Evolutionary conservation across 2,113 vertebrate genomes (phyloP), one percentile per base, ranked within the genome.

Genomic region (Tapirus terrestris): DNA sequence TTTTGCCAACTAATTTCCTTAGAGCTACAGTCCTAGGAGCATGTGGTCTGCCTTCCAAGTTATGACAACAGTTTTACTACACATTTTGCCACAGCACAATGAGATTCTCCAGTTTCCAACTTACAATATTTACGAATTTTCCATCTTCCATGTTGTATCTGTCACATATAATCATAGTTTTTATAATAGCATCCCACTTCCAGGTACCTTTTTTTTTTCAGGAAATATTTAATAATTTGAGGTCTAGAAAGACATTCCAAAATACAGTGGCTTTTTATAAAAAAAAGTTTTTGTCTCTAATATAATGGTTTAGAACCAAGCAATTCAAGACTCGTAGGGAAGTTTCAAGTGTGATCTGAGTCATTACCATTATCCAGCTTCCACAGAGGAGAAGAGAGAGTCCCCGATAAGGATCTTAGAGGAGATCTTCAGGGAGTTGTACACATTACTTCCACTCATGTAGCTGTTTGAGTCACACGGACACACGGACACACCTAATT

Each of bases 51-150:
- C 29, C 56, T 91, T 91, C 81, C 20, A 75, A 17, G 29, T 85
- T 83, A 68, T 13, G 36, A n/a, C 39, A 93, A 79, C 48, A 88
- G 2, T 65, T 65, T 89, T 67, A 31, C 18, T 0, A 31, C 67
- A 87, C 39, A 70, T 84, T 85, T 77, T 93, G 27, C 85, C 43
- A 45, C 5, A 65, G 53, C 16, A 14, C 84, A 83, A 70, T 73
- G 73, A n/a, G 10, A 73, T 91, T 93, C 56, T 68, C 36, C 51
- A 91, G 65, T 83, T 91, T 84, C 43, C 43, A 93, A 56, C 12
- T 88, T 68, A 84, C 10, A 92, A 72, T 86, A 79, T 70, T 79
- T 95, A 45, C 91, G 43, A 93, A 63, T 80, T 85, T 91, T 81
- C 79, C 53, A 95, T 81, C 65, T 53, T 33, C 39, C 63, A 90